phyloP scores from a whole-genome alignment of 1,140 invertebrate species.

The Littorina saxatilis region DNA sequence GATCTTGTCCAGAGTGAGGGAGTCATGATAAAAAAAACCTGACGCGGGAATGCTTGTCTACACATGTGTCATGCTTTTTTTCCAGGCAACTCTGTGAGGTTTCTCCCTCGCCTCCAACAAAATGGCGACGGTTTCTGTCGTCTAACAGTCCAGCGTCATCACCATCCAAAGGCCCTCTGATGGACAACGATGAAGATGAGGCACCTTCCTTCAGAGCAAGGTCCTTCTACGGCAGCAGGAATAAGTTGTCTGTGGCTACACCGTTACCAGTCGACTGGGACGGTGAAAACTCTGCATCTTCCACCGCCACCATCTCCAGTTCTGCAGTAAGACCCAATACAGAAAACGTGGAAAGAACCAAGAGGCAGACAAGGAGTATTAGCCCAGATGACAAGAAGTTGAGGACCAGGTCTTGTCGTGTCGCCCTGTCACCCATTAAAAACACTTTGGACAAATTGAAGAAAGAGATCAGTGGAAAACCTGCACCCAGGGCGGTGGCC shows the following conservation, averaged over 20 bases:
- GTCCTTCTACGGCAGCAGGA: constrained; percentile 39
- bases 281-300: no score
- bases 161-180: constrained; percentile 34
- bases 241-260: no score
- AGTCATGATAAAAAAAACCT: no score
- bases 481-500: not conserved
- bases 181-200: constrained; percentile 25
- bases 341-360: not conserved
- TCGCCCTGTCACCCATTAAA: constrained; percentile 5
- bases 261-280: no score
- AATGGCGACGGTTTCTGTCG: not conserved
- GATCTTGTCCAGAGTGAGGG: no score
- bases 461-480: not conserved
- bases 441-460: not conserved
- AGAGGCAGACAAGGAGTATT: not conserved
- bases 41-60: no score
- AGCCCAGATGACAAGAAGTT: no score
- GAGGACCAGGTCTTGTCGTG: not conserved
- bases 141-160: constrained; percentile 31
- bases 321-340: no score
- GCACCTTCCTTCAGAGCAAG: constrained; percentile 32
- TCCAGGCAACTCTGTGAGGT: constrained; percentile 17
- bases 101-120: not conserved
- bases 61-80: no score
- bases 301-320: not conserved